phyloP scores from a whole-genome alignment of 2,113 vertebrate genomes.

The Paramormyrops kingsleyae region DNA sequence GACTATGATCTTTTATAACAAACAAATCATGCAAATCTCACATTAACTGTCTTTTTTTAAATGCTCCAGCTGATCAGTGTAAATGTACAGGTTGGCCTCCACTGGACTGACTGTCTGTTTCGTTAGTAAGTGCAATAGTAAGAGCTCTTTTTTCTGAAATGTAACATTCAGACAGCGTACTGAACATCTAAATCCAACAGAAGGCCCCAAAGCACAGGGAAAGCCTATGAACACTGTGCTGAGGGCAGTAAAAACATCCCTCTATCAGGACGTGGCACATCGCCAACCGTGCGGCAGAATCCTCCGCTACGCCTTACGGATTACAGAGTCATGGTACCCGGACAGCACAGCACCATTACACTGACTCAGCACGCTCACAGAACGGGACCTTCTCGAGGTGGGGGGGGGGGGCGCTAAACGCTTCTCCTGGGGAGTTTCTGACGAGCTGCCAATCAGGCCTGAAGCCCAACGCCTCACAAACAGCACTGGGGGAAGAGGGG shows the following conservation, averaged over 20 bases:
- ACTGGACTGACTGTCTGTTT: neutral
- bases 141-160: neutral
- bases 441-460: conserved; percentile 60
- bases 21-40: no score
- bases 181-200: neutral
- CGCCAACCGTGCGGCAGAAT: neutral
- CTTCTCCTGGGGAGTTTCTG: conserved; percentile 54
- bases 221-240: neutral
- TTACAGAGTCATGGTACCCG: neutral
- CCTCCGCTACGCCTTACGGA: neutral
- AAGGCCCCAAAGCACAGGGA: neutral
- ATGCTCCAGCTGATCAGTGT: neutral
- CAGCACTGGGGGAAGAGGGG: conserved; percentile 48
- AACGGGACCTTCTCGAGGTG: neutral
- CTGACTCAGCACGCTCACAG: neutral
- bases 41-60: neutral
- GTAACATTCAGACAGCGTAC: neutral
- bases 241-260: neutral
- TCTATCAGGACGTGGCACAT: neutral
- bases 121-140: neutral
- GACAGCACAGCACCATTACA: neutral
- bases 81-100: neutral
- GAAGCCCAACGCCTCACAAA: conserved; percentile 63
- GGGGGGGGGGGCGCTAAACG: conserved; percentile 32
- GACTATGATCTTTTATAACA: no score